Base-by-base conservation (phyloP, 2,797 vertebrate species). In the Enteromius viviparus region DNA sequence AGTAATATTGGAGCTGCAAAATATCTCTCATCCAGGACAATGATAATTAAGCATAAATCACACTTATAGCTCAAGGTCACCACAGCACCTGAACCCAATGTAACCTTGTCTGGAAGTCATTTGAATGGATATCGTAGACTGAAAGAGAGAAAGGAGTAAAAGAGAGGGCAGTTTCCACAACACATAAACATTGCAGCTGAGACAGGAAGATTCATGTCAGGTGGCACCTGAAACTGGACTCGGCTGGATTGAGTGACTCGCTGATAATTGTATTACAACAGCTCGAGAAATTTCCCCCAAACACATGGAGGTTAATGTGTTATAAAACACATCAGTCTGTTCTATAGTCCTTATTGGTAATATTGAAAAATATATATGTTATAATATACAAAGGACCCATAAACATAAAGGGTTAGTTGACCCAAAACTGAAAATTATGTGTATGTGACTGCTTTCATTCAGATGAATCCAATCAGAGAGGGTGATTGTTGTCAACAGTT, bases 111-210 rank as follows among this genome's bases (percentile, higher is more conserved):
- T 76, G 60, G 19, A 81, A 26, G 60, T 75, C 47, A 55, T 75
- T n/a, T 66, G 60, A 65, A 81, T 51, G 80, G 55, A 81, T 37
- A 81, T 51, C 34, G 72, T 64, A 23, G 66, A 72, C 74, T 70
- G 76, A 83, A 86, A 81, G 49, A 37, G 79, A 81, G 79, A 69
- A 85, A 87, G 86, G 82, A 74, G 70, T 66, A 71, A 66, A 87
- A 47, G 74, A 85, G 83, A 68, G 65, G 82, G 70, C 80, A 86
- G 85, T 85, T 89, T 87, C 86, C 88, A 87, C 82, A 85, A 82
- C 81, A 87, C 83, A 79, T 80, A 82, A 81, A 86, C 40, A 70
- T 40, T 81, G 71, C 62, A 68, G 51, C 78, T 29, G 64, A 55
- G 69, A 70, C 47, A 75, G 82, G 83, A 86, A 55, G 85, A 85